Percentiles rank a stretch among this genome's conserved stretches.
Conservation (phyloP, 2,888 invertebrate genomes). For the Heliconius erato region DNA sequence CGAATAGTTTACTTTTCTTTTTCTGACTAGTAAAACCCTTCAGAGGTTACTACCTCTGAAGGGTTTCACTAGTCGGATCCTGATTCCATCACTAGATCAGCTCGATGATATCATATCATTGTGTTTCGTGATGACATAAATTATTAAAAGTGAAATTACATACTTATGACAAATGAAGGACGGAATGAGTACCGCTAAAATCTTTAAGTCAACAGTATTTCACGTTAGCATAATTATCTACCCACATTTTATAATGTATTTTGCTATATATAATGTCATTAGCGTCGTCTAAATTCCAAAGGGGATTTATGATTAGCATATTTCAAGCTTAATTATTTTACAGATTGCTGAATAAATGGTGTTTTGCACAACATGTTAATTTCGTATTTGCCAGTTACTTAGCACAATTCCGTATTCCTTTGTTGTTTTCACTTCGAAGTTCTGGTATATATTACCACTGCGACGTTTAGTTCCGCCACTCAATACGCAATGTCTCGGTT, state of each 20-base stretch:
- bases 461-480: no score
- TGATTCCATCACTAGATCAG: no score
- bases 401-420: not conserved
- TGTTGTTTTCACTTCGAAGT: not conserved
- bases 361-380: constrained; percentile 31
- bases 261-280: constrained; percentile 19
- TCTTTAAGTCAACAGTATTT: not conserved
- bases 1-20: no score
- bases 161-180: not conserved
- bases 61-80: no score
- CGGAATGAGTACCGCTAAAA: not conserved
- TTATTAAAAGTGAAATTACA: not conserved
- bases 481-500: no score
- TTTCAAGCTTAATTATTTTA: constrained; percentile 36
- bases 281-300: constrained; percentile 31
- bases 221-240: not conserved
- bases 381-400: constrained; percentile 25
- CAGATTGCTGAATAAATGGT: constrained; percentile 37
- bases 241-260: not conserved
- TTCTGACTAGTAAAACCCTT: no score
- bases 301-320: constrained; percentile 40
- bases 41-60: no score
- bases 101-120: no score
- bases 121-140: no score
- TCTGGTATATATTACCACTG: no score